These are phyloP conservation scores for Panzeria rudis DNA, from an alignment of 2,888 invertebrate genomes.

Conservation along the genomic window DNA sequence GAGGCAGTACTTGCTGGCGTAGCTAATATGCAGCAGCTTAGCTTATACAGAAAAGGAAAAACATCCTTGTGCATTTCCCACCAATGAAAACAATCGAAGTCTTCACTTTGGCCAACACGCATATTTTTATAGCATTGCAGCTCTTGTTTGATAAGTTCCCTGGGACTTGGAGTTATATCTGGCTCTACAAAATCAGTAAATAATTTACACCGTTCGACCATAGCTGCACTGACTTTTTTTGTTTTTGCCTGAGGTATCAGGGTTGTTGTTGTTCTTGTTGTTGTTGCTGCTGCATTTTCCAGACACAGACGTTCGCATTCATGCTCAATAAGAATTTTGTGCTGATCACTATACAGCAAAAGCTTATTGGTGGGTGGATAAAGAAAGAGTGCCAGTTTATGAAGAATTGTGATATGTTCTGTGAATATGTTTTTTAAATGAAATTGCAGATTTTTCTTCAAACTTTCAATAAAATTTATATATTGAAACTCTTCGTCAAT, in stretches of 20 bases:
- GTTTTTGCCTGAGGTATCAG: background rate
- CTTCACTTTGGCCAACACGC: background rate
- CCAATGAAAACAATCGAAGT: constrained; percentile 25
- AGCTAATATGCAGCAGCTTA: constrained; percentile 15
- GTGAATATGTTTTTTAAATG: background rate
- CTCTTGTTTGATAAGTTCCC: background rate
- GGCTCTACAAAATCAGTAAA: constrained; percentile 15
- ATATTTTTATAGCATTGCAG: constrained; percentile 20
- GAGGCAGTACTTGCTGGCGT: constrained; percentile 7
- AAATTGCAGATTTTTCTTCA: constrained; percentile 4
- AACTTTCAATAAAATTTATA: background rate
- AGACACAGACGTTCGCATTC: constrained; percentile 5
- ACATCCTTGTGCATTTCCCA: constrained; percentile 18
- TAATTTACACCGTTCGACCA: background rate
- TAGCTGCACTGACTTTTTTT: background rate
- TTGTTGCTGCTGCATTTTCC: background rate
- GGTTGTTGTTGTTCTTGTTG: too few relatives aligned
- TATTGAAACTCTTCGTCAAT: background rate
- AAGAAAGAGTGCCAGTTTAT: constrained; percentile 35
- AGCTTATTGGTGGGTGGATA: constrained; percentile 35
- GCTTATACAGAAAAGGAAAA: constrained; percentile 21
- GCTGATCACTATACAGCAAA: background rate
- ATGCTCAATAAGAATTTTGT: constrained; percentile 10
- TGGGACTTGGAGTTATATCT: background rate
- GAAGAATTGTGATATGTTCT: constrained; percentile 6